Evolutionary conservation across 2,888 invertebrate species (phyloP).

Genomic region (Arrhopalites spinosus): DNA sequence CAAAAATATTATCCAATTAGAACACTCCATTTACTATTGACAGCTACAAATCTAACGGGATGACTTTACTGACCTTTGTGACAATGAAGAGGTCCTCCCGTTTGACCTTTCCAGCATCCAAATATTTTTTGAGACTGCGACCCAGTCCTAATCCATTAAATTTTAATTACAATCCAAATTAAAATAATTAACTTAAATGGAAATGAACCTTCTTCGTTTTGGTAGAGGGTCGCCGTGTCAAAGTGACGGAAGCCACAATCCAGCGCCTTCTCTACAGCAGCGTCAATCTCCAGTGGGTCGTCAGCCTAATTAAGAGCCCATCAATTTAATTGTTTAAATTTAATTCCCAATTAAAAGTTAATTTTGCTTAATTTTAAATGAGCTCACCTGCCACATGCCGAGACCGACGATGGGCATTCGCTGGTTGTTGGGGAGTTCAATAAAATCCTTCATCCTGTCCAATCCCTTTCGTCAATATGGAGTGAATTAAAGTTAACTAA

Average conservation of each 20-base stretch:
- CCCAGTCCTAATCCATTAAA: no score
- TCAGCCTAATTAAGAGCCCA: slow-evolving; percentile 37
- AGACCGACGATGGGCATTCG: slow-evolving; percentile 75
- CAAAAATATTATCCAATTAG: neutral
- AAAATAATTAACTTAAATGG: no score
- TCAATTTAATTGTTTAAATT: neutral
- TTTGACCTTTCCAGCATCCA: slow-evolving; percentile 69
- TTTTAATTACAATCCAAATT: no score
- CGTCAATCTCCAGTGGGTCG: slow-evolving; percentile 66
- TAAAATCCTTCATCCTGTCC: slow-evolving; percentile 24
- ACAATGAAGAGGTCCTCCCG: slow-evolving; percentile 81
- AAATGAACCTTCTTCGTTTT: slow-evolving; percentile 73
- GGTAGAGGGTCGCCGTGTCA: slow-evolving; percentile 78
- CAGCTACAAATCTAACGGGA: neutral
- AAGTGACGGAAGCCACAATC: slow-evolving; percentile 81
- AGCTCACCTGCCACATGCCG: slow-evolving; percentile 77
- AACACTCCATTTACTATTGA: neutral
- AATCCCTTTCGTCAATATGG: no score
- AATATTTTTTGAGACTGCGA: slow-evolving; percentile 72
- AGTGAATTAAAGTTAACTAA: no score
- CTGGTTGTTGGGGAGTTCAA: slow-evolving; percentile 60
- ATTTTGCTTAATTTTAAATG: neutral
- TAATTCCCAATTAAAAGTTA: neutral
- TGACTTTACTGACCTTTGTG: slow-evolving; percentile 69
- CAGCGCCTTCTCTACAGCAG: slow-evolving; percentile 71